phyloP scores from a whole-genome alignment of 2,113 vertebrate species.

The Calypte anna region DNA sequence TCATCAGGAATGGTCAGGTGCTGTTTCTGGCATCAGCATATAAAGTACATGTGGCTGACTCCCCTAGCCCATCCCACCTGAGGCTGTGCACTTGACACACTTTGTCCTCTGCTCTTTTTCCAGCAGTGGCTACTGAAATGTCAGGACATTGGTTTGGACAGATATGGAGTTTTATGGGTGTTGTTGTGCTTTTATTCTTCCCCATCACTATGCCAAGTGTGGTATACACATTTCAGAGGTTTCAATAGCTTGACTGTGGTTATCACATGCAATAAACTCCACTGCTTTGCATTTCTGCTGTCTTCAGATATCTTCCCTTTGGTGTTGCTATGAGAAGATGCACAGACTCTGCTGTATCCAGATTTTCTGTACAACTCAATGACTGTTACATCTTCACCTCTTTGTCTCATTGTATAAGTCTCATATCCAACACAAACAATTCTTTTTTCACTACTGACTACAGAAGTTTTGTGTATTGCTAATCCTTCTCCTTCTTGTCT shows the following conservation, averaged over 20 bases:
- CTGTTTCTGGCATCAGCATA: not conserved
- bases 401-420: not conserved
- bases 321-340: not conserved
- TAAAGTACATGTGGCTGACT: not conserved
- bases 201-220: not conserved
- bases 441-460: not conserved
- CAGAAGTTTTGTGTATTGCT: accelerated
- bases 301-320: not conserved
- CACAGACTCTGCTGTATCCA: not conserved
- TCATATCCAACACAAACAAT: not conserved
- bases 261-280: not conserved
- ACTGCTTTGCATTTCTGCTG: not conserved
- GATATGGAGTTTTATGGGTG: not conserved
- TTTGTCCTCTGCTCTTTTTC: not conserved
- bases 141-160: not conserved
- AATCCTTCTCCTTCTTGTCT: not conserved
- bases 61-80: not conserved
- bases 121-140: not conserved
- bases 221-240: not conserved
- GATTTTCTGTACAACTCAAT: accelerated
- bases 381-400: not conserved
- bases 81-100: not conserved
- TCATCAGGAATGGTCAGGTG: not conserved
- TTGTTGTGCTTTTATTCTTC: not conserved
- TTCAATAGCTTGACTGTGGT: not conserved